phyloP scores from a whole-genome alignment of 2,797 vertebrate genomes.

The Todus mexicanus region DNA sequence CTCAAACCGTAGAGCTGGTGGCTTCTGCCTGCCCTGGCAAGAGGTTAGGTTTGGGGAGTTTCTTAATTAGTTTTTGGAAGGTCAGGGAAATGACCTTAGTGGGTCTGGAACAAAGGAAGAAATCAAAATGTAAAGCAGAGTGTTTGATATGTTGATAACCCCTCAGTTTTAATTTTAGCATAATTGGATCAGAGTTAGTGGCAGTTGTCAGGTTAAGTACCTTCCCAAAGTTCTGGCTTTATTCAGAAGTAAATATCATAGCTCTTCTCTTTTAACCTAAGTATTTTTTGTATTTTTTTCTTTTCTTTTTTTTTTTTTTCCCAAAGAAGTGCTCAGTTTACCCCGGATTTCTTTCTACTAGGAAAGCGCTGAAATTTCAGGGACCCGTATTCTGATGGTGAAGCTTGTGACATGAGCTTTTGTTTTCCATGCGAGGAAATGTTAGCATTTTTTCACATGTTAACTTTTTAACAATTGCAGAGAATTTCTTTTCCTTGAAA shows the following conservation, averaged over 20 bases:
- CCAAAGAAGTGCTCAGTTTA: neutral
- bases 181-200: conserved; percentile 27
- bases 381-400: conserved; percentile 10
- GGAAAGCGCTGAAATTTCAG: neutral
- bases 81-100: conserved; percentile 17
- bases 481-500: conserved; percentile 53
- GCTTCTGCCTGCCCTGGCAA: conserved; percentile 20
- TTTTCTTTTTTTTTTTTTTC: neutral
- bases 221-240: neutral
- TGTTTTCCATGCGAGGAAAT: conserved; percentile 12
- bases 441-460: neutral
- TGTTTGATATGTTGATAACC: conserved; percentile 40
- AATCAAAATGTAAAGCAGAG: conserved; percentile 45
- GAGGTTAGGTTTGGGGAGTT: neutral
- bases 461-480: conserved; percentile 23
- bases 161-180: conserved; percentile 40
- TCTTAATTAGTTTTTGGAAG: conserved; percentile 45
- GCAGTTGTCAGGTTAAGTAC: conserved; percentile 35
- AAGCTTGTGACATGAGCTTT: neutral
- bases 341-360: neutral
- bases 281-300: neutral
- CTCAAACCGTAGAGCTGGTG: conserved; percentile 4
- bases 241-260: conserved; percentile 28
- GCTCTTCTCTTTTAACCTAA: conserved; percentile 14
- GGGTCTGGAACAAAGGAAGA: conserved; percentile 43